These are phyloP conservation scores for Heptranchias perlo DNA, from an alignment of 2,113 vertebrate species.

Conservation along the genomic window DNA sequence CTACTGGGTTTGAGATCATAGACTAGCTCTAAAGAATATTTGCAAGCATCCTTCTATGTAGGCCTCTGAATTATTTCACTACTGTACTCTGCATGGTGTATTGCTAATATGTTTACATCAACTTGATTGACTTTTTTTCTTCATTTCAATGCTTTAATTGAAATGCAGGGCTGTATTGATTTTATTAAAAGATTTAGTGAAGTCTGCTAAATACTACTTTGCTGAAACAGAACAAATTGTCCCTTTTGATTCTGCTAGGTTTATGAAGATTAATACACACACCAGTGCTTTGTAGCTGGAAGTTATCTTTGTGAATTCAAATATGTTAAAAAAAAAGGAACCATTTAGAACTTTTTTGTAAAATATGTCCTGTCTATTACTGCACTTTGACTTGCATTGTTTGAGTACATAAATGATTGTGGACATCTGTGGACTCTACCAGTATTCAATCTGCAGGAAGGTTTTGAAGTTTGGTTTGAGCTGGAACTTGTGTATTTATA, in stretches of 20 bases:
- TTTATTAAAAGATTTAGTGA: background rate
- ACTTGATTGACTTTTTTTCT: background rate
- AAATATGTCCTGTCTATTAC: background rate
- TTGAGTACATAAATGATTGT: background rate
- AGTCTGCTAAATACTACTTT: background rate
- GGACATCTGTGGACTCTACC: background rate
- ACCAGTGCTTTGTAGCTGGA: background rate
- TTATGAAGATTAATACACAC: background rate
- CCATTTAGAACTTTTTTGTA: background rate
- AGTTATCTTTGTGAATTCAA: background rate
- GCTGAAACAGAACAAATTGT: background rate
- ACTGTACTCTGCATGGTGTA: background rate
- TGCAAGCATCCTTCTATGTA: background rate
- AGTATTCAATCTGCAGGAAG: background rate
- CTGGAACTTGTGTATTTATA: background rate
- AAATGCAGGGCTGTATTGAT: background rate
- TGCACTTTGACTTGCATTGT: background rate
- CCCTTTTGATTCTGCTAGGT: background rate
- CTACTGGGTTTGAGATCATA: background rate
- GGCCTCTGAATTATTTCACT: background rate
- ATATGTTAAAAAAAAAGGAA: background rate
- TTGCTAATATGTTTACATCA: background rate
- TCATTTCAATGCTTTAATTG: background rate
- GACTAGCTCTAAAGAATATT: background rate
- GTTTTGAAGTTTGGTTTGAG: background rate